Base-by-base conservation (phyloP, 1,140 invertebrate species). In the Microplitis demolitor region DNA sequence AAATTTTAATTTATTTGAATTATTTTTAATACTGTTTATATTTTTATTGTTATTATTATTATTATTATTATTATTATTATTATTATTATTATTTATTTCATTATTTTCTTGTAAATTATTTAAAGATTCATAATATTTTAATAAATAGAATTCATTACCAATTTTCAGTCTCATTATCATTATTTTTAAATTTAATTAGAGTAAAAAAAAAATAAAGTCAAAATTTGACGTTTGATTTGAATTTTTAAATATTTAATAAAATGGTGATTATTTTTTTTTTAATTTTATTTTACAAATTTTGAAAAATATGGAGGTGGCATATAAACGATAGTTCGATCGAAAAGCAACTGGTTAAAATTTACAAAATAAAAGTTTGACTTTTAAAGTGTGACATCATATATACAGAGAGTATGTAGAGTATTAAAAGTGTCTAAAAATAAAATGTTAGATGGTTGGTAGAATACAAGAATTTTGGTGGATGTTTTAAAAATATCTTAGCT, bases 341-440 rank as follows among this genome's bases (percentile, higher is more conserved):
- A 58, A 58, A 58, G 54, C 54, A 58, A 58, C 54, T 58, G 54
- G 54, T 58, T 24, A 6, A 24, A 24, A 24, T 58, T 24, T 31
- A 14, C 2, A 14, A 58, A 58, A 60, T 34, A 35, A 50, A 13
- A 62, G 56, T 62, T 45, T 11, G 31, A 37, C 66, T 67, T 67
- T 39, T 4, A 37, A 14, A 50, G 14, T 67, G 61, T 71, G 69
- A 71, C 61, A 64, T 71, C 69, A 71, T 64, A 61, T 31, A 34
- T 33, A 24, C 51, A 11, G 37, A 39, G 37, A 39, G 37, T 39
- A 39, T 39, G 37, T 39, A 39, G 37, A 39, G 37, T 39, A 39
- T 39, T 6, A 58, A 24, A 14, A 4, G 8, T 31, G n/a, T 62
- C 39, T 33, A 50, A 71, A 71, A 71, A 71, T 71, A 71, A 37